A percentile compares a stretch with the other conserved stretches of the same genome.
These are phyloP conservation scores for Buathra laborator DNA, from an alignment of 2,888 invertebrate genomes.

Conservation along the genomic window DNA sequence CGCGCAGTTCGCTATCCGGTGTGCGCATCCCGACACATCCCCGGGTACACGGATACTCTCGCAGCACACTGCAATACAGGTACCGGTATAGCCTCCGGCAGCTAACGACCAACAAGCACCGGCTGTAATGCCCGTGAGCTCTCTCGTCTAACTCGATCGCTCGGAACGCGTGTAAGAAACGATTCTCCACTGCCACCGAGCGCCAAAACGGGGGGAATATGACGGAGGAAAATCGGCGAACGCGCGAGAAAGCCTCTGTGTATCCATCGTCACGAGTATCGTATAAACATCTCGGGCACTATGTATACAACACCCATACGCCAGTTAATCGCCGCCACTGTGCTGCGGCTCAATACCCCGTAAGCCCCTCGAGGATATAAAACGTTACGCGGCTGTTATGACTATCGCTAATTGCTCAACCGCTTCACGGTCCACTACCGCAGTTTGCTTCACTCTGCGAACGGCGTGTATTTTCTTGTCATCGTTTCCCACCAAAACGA, in stretches of 20 bases:
- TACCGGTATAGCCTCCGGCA: slow-evolving; percentile 54
- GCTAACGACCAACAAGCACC: slow-evolving; percentile 68
- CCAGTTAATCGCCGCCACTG: slow-evolving; percentile 71
- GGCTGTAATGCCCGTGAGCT: slow-evolving; percentile 34
- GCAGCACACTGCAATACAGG: slow-evolving; percentile 33
- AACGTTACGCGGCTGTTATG: slow-evolving; percentile 18
- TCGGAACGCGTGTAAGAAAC: slow-evolving; percentile 72
- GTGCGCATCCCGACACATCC: slow-evolving; percentile 58
- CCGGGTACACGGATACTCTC: slow-evolving; percentile 21
- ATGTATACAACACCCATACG: slow-evolving; percentile 67
- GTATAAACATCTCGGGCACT: neutral
- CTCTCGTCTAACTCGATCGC: slow-evolving; percentile 73
- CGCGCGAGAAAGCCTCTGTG: slow-evolving; percentile 10
- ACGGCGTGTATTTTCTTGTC: no score
- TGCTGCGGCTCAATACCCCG: slow-evolving; percentile 6
- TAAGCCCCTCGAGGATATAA: slow-evolving; percentile 33
- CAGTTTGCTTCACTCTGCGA: neutral
- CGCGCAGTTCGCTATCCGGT: slow-evolving; percentile 45
- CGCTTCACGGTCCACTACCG: neutral
- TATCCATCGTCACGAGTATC: slow-evolving; percentile 13
- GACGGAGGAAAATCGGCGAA: slow-evolving; percentile 60
- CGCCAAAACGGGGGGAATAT: slow-evolving; percentile 49
- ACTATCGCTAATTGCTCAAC: slow-evolving; percentile 29
- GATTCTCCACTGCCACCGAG: slow-evolving; percentile 26
- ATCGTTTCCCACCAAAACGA: no score